Evolutionary conservation across 2,888 invertebrate species (phyloP).

Genomic region (Liopterus haemorrhoidalis): DNA sequence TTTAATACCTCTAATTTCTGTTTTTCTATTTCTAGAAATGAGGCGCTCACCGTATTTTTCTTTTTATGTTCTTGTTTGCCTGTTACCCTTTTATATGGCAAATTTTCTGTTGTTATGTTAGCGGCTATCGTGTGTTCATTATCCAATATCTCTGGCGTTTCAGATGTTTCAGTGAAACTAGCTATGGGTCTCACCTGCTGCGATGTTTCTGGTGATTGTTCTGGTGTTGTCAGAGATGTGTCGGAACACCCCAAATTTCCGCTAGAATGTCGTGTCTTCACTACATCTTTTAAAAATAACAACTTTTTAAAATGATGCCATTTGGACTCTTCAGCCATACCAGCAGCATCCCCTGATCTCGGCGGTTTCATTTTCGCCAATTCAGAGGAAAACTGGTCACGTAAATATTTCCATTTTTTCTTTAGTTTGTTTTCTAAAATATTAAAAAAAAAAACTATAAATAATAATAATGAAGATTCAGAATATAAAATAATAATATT

Average conservation of each 20-base stretch:
- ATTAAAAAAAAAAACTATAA: neutral
- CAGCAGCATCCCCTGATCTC: constrained; percentile 1
- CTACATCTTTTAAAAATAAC: neutral
- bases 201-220: neutral
- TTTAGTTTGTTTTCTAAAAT: neutral
- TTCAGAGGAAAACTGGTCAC: neutral
- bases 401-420: constrained; percentile 1
- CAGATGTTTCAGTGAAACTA: too few species aligned
- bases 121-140: too few species aligned
- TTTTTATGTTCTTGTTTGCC: too few species aligned
- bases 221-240: neutral
- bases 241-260: neutral
- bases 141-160: too few species aligned
- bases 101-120: too few species aligned
- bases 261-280: neutral
- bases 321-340: neutral
- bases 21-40: neutral
- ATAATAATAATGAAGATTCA: neutral
- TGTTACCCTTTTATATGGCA: too few species aligned
- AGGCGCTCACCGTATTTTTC: neutral
- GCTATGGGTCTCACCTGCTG: too few species aligned
- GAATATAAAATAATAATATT: too few species aligned
- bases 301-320: neutral
- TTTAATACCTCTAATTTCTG: constrained; percentile 1
- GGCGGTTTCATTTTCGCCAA: neutral